Evolutionary conservation across 2,888 invertebrate species (phyloP).

Genomic region (Erebia ligea): DNA sequence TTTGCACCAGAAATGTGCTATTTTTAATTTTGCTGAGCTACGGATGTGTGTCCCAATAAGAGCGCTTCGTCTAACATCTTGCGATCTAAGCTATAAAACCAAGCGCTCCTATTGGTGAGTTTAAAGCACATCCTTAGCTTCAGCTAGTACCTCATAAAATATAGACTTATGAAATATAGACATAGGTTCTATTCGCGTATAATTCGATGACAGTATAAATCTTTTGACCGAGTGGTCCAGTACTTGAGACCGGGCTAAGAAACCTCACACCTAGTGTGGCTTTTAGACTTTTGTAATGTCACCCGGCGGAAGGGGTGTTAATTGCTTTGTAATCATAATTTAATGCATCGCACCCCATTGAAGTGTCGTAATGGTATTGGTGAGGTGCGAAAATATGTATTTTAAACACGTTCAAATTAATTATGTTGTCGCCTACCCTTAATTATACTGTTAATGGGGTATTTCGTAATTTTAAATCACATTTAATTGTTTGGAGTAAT

Average conservation of each 20-base stretch:
- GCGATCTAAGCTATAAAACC: no score
- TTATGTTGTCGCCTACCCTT: slow-evolving; percentile 10
- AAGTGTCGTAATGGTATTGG: slow-evolving; percentile 11
- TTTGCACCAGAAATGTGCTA: not conserved
- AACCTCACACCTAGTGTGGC: no score
- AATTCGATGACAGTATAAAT: no score
- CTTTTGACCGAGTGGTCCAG: slow-evolving; percentile 10
- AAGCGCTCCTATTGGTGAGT: no score
- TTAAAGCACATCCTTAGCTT: no score
- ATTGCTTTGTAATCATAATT: slow-evolving; percentile 44
- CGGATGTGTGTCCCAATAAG: no score
- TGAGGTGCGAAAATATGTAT: slow-evolving; percentile 13
- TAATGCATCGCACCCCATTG: slow-evolving; percentile 35
- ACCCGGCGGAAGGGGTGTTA: slow-evolving; percentile 35
- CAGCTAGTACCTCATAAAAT: no score
- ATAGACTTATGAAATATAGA: no score
- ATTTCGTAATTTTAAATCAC: slow-evolving; percentile 11
- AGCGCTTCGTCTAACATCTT: no score
- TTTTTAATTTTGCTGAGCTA: no score
- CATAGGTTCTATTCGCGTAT: no score
- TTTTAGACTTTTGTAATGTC: slow-evolving; percentile 6
- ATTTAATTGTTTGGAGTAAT: slow-evolving; percentile 6
- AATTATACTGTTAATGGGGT: not conserved
- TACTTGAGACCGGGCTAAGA: not conserved
- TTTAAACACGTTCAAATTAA: slow-evolving; percentile 12